These are phyloP conservation scores for Cyprinodon variegatus DNA, from an alignment of 2,113 vertebrate species.

Conservation along the genomic window DNA sequence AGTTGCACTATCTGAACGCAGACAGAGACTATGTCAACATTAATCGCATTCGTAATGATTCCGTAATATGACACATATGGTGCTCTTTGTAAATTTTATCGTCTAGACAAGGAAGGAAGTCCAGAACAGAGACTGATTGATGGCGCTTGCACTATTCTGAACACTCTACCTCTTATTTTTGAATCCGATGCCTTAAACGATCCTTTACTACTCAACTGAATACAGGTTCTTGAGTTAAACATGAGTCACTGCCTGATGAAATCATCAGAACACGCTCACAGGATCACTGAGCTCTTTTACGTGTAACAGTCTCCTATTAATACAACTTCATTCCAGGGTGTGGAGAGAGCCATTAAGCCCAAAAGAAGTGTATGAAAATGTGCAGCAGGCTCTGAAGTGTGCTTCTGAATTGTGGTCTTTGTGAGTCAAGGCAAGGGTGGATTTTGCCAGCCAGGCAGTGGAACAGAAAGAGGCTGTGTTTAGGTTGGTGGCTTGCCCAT, in stretches of 20 bases:
- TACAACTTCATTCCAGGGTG: slow-evolving; percentile 50
- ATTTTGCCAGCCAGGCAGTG: slow-evolving; percentile 63
- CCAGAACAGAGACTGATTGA: slow-evolving; percentile 20
- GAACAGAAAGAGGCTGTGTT: slow-evolving; percentile 73
- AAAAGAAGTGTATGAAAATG: slow-evolving; percentile 61
- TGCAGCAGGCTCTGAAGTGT: slow-evolving; percentile 50
- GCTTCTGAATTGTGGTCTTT: slow-evolving; percentile 78
- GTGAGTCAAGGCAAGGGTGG: slow-evolving; percentile 65
- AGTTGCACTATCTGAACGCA: slow-evolving; percentile 11
- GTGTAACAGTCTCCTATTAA: slow-evolving; percentile 48
- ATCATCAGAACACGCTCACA: slow-evolving; percentile 53
- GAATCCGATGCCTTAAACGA: slow-evolving; percentile 30
- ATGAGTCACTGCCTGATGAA: slow-evolving; percentile 54
- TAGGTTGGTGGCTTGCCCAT: slow-evolving; percentile 71
- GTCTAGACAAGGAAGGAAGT: slow-evolving; percentile 60
- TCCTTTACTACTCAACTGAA: slow-evolving; percentile 39
- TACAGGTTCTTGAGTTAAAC: slow-evolving; percentile 53
- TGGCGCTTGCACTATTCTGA: slow-evolving; percentile 3
- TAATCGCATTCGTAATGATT: slow-evolving; percentile 50
- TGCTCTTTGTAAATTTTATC: slow-evolving; percentile 11
- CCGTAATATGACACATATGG: slow-evolving; percentile 41
- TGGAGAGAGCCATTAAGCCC: slow-evolving; percentile 52
- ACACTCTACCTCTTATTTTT: slow-evolving; percentile 25
- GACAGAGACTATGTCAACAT: slow-evolving; percentile 34
- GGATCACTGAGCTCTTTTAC: slow-evolving; percentile 44